These are phyloP conservation scores for Dicentrarchus labrax DNA, from an alignment of 2,113 vertebrate species.

Conservation along the genomic window DNA sequence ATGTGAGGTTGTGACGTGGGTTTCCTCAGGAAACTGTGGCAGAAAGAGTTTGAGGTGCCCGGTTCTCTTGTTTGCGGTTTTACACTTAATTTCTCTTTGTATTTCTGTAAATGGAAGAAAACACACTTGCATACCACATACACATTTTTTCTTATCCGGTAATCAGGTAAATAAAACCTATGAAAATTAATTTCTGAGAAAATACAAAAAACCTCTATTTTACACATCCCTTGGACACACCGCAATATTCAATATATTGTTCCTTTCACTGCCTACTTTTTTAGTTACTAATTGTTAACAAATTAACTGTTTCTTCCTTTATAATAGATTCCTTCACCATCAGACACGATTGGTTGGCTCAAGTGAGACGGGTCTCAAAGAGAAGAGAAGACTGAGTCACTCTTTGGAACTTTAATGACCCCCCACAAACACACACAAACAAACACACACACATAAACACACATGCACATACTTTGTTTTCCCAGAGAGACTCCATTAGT, in stretches of 20 bases:
- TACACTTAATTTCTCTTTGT: not conserved
- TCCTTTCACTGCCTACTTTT: not conserved
- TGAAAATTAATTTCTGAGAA: not conserved
- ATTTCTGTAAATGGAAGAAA: conserved; percentile 35
- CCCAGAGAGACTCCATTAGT: conserved; percentile 26
- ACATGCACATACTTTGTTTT: not conserved
- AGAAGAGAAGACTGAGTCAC: not conserved
- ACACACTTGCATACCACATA: not conserved
- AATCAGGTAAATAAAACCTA: no score
- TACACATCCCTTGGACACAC: not conserved
- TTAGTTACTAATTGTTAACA: not conserved
- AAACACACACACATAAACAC: not conserved
- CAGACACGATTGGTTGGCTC: not conserved
- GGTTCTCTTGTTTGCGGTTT: conserved; percentile 45
- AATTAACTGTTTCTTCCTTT: not conserved
- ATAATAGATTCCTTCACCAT: not conserved
- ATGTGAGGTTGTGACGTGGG: conserved; percentile 23
- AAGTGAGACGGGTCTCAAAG: not conserved
- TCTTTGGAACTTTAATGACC: not conserved
- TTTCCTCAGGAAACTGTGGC: conserved; percentile 70
- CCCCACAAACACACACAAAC: not conserved
- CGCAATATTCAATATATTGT: not conserved
- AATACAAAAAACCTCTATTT: not conserved
- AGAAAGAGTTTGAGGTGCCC: conserved; percentile 33
- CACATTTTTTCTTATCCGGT: no score